phyloP scores from a whole-genome alignment of 2,113 vertebrate genomes.

The Phalacrocorax carbo region DNA sequence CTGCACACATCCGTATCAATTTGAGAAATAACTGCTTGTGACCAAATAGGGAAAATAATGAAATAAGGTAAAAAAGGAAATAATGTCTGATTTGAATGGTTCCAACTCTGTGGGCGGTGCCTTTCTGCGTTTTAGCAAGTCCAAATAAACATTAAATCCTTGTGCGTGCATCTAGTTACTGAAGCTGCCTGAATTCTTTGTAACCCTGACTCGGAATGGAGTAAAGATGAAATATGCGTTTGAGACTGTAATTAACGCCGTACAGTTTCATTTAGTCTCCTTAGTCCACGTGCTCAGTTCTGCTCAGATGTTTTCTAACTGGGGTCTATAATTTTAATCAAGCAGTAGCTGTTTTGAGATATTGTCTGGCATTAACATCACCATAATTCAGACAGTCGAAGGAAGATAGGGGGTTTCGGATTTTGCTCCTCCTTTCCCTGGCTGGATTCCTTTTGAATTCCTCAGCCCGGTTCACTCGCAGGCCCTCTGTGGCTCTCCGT shows the following conservation, averaged over 20 bases:
- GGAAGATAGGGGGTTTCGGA: not conserved
- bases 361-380: conserved; percentile 48
- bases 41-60: not conserved
- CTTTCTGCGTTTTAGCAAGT: not conserved
- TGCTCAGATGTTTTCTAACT: conserved; percentile 58
- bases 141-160: not conserved
- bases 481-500: conserved; percentile 17
- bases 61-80: not conserved
- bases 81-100: not conserved
- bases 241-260: not conserved
- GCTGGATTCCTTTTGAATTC: conserved; percentile 21
- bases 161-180: not conserved
- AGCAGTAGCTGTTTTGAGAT: conserved; percentile 62
- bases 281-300: conserved; percentile 49
- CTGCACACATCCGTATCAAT: not conserved
- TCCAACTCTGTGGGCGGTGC: not conserved
- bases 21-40: not conserved
- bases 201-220: not conserved
- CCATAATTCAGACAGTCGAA: conserved; percentile 9
- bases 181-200: conserved; percentile 20
- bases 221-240: not conserved
- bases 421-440: conserved; percentile 27
- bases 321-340: conserved; percentile 70
- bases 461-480: conserved; percentile 14
- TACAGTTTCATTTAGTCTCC: not conserved